Base-by-base conservation (phyloP, 2,888 invertebrate genomes). In the Anaspis maculata region DNA sequence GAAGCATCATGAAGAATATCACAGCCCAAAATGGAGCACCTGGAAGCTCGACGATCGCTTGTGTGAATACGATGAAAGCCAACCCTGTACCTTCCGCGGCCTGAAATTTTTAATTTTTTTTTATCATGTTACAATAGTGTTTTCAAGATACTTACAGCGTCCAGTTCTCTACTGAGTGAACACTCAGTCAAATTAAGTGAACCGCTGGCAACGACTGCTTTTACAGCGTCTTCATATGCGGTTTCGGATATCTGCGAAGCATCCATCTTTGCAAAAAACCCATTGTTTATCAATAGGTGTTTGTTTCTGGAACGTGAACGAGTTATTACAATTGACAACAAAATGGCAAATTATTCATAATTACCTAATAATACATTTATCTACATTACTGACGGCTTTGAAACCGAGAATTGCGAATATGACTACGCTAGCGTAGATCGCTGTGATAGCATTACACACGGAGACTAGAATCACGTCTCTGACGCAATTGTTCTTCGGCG, bases 61-160 rank as follows among this genome's bases (percentile, higher is more conserved):
- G 90, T 0, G 95, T 94, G 69, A 95, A 94, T n/a, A 95, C 90
- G 43, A 95, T 92, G 66, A 95, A 95, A 1, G 94, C 95, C 27
- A 95, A 68, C 1, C 95, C 95, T 1, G 94, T 95, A 27, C 95
- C 95, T 69, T 94, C 91, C 15, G 92, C 94, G 13, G 92, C 94
- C 89, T 91, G 61, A 6, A 67, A 62, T 13, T 25, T n/a, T n/a
- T n/a, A n/a, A n/a, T n/a, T n/a, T n/a, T n/a, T n/a, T n/a, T n/a
- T n/a, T n/a, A 37, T 22, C 26, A 15, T 25, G 12, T 7, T 12
- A n/a, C 2, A 28, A 19, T 26, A n/a, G n/a, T n/a, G n/a, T n/a
- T n/a, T n/a, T n/a, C n/a, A n/a, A n/a, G n/a, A n/a, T n/a, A 56
- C 66, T 66, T 61, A 85, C 86, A 66, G 81, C 79, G 45, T 87